Base-by-base conservation (phyloP, 1,140 invertebrate species). In the Drosophila asahinai region DNA sequence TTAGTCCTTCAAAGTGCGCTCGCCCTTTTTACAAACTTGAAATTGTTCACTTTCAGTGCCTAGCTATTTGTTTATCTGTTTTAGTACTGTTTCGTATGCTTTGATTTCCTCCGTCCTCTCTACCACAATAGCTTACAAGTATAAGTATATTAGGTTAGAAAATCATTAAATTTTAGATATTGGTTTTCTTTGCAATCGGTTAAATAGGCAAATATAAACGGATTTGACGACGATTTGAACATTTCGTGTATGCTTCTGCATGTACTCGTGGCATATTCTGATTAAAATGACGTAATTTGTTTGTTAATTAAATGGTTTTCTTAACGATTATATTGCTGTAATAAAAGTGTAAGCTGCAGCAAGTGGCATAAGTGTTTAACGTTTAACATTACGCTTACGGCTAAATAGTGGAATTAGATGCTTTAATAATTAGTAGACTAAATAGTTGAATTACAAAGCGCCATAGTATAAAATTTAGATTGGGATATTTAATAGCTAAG, bases 11-110 rank as follows among this genome's bases (percentile, higher is more conserved):
- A 25, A 43, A 45, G 62, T 55, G 51, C 40, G 1, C 40, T 64
- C 57, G 8, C 67, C 38, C 60, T 48, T 68, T 74, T 71, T 67
- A 75, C 68, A 89, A 74, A 61, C 58, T 86, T 77, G 55, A 82
- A 86, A 86, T 84, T 73, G 38, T 86, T 81, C 82, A 86, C 83
- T 86, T 86, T 76, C 47, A 86, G 82, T 86, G 82, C 64, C 79
- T 82, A 82, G 52, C 78, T 84, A 86, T 74, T 73, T 66, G 51
- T 90, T 89, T 81, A 86, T 74, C 70, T 60, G 48, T 90, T 89
- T 84, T 79, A 84, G 74, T 84, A 81, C 57, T 79, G 61, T 81
- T 89, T 68, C 76, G 80, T 77, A 87, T 87, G 60, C 65, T 83
- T 86, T 80, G 67, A 83, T 83, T 86, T 83, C 27, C 54, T 55